Evolutionary conservation across 2,888 invertebrate species (phyloP).

Genomic region (Spisula solida): DNA sequence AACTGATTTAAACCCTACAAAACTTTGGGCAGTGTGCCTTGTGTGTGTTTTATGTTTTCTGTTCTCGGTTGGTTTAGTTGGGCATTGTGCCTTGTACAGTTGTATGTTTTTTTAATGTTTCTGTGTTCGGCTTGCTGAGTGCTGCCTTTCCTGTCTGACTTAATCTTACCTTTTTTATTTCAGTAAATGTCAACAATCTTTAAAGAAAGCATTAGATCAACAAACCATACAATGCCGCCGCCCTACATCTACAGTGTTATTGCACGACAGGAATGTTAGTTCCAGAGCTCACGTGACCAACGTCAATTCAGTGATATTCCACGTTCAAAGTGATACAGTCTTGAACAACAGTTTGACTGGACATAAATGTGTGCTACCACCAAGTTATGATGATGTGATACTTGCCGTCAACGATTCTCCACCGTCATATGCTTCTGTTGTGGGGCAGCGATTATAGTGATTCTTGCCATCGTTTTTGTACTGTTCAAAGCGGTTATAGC

Average conservation of each 20-base stretch:
- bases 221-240: background rate
- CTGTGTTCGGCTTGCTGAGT: too few species aligned
- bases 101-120: too few species aligned
- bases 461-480: too few species aligned
- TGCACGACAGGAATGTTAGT: background rate
- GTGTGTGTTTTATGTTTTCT: too few species aligned
- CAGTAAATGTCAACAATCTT: background rate
- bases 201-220: background rate
- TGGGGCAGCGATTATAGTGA: background rate
- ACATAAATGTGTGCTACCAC: background rate
- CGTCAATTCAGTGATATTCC: background rate
- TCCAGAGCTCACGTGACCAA: background rate
- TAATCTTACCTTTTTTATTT: background rate
- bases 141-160: too few species aligned
- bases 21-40: too few species aligned
- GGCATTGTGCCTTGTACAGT: too few species aligned
- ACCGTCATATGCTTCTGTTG: background rate
- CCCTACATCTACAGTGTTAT: background rate
- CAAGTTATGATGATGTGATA: background rate
- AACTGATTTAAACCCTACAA: too few species aligned
- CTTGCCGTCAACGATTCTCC: background rate
- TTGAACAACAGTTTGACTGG: background rate
- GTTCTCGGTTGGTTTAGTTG: too few species aligned
- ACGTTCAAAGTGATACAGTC: background rate
- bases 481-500: too few species aligned